Base-by-base conservation (phyloP, 2,888 invertebrate species). In the Sinotaia quadrata region DNA sequence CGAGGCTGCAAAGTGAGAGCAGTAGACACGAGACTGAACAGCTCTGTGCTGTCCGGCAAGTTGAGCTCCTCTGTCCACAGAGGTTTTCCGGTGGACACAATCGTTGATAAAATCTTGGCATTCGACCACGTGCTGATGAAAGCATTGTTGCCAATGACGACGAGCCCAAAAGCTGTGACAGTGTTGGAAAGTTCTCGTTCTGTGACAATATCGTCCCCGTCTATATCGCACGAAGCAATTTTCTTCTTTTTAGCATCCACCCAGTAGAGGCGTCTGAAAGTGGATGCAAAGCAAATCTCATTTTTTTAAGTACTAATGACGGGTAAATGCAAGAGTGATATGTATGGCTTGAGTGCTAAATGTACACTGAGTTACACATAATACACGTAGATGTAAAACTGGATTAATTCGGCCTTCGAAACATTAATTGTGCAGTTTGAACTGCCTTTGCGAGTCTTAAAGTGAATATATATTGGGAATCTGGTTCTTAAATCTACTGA, bases 251-350 rank as follows among this genome's bases (percentile, higher is more conserved):
- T 76, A 10, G 80, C 77, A 68, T 86, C 84, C n/a, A 85, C 83
- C 84, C 84, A 86, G 72, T 82, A 84, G 4, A 86, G 73, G 31
- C 76, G 69, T 44, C 85, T 85, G 73, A 15, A 73, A 74, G 27
- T 21, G 29, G 37, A 54, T 27, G n/a, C n/a, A n/a, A n/a, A n/a
- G n/a, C n/a, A n/a, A n/a, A n/a, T n/a, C n/a, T n/a, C n/a, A n/a
- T n/a, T n/a, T n/a, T n/a, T n/a, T n/a, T n/a, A n/a, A n/a, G n/a
- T n/a, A n/a, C n/a, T n/a, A n/a, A n/a, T n/a, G n/a, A n/a, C n/a
- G n/a, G n/a, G n/a, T n/a, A n/a, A n/a, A n/a, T n/a, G n/a, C n/a
- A n/a, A n/a, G n/a, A n/a, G n/a, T n/a, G n/a, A n/a, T n/a, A n/a
- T n/a, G n/a, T n/a, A n/a, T n/a, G n/a, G n/a, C n/a, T n/a, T n/a